Conservation (phyloP, 2,888 invertebrate genomes). For the Keiferia lycopersicella region DNA sequence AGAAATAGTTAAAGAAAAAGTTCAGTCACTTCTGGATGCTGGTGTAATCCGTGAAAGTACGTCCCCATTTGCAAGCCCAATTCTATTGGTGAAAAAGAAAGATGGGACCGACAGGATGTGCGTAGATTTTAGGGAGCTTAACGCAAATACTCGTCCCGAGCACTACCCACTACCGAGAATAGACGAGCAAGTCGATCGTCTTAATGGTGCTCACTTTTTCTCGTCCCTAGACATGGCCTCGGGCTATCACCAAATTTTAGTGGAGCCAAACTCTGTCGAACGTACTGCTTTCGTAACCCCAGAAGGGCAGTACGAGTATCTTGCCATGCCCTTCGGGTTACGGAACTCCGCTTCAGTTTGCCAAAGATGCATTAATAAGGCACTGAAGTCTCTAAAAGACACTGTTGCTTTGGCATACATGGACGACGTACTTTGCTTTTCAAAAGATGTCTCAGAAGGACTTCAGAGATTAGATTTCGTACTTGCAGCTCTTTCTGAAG, state of each 20-base stretch:
- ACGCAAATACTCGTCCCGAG: conserved; percentile 13
- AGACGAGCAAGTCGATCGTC: conserved; percentile 28
- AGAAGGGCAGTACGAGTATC: conserved; percentile 16
- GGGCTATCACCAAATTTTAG: too few species aligned
- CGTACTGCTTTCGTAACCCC: too few species aligned
- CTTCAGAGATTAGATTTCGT: background rate
- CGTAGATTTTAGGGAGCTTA: conserved; percentile 14
- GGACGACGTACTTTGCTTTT: conserved; percentile 6
- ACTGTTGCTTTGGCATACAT: background rate
- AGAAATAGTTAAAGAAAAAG: conserved; percentile 2
- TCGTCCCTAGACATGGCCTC: too few species aligned
- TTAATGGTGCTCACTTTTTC: too few species aligned
- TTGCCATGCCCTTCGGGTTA: too few species aligned
- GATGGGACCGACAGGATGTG: conserved; percentile 11
- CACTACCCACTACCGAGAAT: conserved; percentile 30
- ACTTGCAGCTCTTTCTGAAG: background rate
- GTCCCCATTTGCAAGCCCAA: conserved; percentile 19
- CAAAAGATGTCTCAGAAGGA: background rate
- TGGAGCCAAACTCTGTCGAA: too few species aligned
- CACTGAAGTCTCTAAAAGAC: conserved; percentile 5
- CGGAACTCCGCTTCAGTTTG: too few species aligned
- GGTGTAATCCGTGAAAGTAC: conserved; percentile 19
- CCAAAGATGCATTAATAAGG: too few species aligned
- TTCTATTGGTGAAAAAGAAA: conserved; percentile 5
- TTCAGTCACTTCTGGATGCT: conserved; percentile 8